Evolutionary conservation across 1,140 invertebrate genomes (phyloP).

Genomic region (Trinorchestia longiramus): DNA sequence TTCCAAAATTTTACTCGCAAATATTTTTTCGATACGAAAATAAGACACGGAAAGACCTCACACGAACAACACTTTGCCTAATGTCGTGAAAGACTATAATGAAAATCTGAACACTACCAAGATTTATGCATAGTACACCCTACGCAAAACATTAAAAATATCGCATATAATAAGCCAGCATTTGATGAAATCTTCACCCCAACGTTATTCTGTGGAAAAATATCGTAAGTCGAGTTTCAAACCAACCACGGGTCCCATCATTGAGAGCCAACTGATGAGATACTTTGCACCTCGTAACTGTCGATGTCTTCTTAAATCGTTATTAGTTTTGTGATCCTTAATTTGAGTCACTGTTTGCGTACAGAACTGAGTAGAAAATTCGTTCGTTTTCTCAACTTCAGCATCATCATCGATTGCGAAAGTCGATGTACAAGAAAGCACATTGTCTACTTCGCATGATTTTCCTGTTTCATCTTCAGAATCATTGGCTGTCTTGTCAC

Average conservation of each 20-base stretch:
- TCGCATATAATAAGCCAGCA: not conserved
- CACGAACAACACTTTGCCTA: not conserved
- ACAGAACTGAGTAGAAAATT: not conserved
- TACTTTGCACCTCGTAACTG: not conserved
- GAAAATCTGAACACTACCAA: not conserved
- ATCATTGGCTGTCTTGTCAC: not conserved
- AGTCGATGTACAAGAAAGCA: not conserved
- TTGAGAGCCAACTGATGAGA: not conserved
- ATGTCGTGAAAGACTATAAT: not conserved
- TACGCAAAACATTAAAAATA: not conserved
- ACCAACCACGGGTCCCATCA: not conserved
- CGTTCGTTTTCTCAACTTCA: not conserved
- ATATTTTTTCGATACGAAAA: not conserved
- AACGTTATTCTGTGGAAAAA: not conserved
- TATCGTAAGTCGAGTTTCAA: conserved; percentile 4
- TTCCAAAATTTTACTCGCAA: not conserved
- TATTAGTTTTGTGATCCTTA: not conserved
- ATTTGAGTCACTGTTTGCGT: not conserved
- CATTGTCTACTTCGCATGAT: not conserved
- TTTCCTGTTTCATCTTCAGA: not conserved
- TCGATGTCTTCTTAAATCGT: not conserved
- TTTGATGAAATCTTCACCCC: not conserved
- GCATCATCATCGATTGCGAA: not conserved
- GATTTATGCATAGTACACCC: not conserved
- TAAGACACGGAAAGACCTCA: not conserved